A percentile compares a stretch with the other conserved stretches of the same genome.
Conservation (phyloP, 2,888 invertebrate genomes). For the Xanthorhoe designata region DNA sequence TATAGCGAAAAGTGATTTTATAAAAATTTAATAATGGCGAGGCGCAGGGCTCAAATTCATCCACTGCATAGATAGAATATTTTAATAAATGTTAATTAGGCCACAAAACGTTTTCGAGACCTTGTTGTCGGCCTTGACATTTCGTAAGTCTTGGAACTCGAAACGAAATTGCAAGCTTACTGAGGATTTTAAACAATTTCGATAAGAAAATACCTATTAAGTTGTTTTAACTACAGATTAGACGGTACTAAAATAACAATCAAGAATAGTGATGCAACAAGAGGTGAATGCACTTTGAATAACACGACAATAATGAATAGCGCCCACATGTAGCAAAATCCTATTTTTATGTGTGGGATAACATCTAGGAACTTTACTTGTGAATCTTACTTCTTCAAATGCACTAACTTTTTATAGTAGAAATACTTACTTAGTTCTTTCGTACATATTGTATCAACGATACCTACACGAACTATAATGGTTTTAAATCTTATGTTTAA, state of each 20-base stretch:
- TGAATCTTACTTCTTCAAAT: not conserved
- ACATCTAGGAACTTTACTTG: not conserved
- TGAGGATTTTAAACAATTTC: slow-evolving; percentile 9
- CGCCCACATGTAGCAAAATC: slow-evolving; percentile 24
- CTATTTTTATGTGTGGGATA: slow-evolving; percentile 21
- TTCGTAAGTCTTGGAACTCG: slow-evolving; percentile 11
- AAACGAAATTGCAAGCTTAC: slow-evolving; percentile 18
- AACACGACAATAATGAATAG: slow-evolving; percentile 23
- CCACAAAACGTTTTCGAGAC: slow-evolving; percentile 8
- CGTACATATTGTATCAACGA: too few species aligned
- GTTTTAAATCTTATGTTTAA: not conserved
- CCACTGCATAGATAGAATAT: not conserved
- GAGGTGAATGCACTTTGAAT: slow-evolving; percentile 30
- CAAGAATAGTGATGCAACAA: slow-evolving; percentile 17
- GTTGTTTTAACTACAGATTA: slow-evolving; percentile 4
- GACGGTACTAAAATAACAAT: not conserved
- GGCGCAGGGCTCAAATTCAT: too few species aligned
- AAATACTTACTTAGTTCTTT: too few species aligned
- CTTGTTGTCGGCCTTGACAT: slow-evolving; percentile 31
- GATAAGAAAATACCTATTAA: not conserved
- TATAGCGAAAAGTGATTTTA: too few species aligned
- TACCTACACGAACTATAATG: not conserved
- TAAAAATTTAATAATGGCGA: too few species aligned
- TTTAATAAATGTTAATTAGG: slow-evolving; percentile 6
- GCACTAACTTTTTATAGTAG: too few species aligned